These are phyloP conservation scores for Tenrec ecaudatus DNA, from an alignment of 2,113 vertebrate species.

Conservation along the genomic window DNA sequence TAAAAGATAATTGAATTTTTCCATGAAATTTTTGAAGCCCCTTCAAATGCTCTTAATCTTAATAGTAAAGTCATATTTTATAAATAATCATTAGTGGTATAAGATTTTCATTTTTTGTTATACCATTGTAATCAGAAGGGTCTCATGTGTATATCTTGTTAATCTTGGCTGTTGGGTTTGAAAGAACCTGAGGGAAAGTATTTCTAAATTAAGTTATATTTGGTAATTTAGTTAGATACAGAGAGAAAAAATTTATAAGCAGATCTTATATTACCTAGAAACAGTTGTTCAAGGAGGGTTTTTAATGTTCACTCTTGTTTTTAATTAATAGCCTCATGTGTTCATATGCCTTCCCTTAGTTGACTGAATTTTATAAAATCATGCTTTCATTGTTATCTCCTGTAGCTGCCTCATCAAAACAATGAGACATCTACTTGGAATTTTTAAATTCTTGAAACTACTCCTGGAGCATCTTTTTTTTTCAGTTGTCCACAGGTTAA, in stretches of 20 bases:
- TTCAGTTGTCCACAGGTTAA: no score
- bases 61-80: conserved; percentile 27
- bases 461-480: conserved; percentile 23
- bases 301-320: conserved; percentile 60
- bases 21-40: no score
- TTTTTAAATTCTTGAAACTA: conserved; percentile 58
- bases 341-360: conserved; percentile 48
- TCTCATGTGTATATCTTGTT: conserved; percentile 38
- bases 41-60: not conserved
- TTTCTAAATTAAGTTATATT: conserved; percentile 62
- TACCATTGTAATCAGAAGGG: conserved; percentile 39
- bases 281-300: conserved; percentile 53
- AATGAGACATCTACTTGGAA: conserved; percentile 33
- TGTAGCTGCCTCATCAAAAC: conserved; percentile 46
- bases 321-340: conserved; percentile 59
- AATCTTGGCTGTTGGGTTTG: conserved; percentile 61
- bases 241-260: conserved; percentile 41
- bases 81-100: conserved; percentile 17
- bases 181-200: conserved; percentile 43
- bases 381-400: conserved; percentile 61
- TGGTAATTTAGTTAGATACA: conserved; percentile 61
- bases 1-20: no score
- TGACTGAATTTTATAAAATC: conserved; percentile 47
- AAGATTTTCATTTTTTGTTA: conserved; percentile 63
- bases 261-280: conserved; percentile 63